Evolutionary conservation across 2,113 vertebrate species (phyloP).

Genomic region (Apodemus speciosus): DNA sequence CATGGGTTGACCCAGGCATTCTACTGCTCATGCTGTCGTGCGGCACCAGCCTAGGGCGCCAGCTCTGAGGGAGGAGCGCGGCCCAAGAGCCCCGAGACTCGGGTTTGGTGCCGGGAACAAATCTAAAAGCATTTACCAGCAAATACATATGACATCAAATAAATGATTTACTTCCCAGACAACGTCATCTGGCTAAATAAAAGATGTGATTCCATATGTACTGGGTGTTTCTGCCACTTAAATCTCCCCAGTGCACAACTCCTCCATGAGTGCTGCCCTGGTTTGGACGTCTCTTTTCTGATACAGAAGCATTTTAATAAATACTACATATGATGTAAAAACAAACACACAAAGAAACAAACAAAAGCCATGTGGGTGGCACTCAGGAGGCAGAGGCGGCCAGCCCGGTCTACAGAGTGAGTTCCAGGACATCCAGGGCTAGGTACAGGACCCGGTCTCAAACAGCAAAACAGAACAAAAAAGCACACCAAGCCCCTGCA

Average conservation of each 20-base stretch:
- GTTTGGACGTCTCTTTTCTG: neutral
- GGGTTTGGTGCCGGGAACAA: neutral
- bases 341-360: neutral
- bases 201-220: neutral
- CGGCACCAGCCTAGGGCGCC: neutral
- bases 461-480: neutral
- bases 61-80: neutral
- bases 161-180: neutral
- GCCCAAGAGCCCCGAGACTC: neutral
- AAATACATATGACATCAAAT: conserved; percentile 8
- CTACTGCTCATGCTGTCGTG: neutral
- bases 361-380: neutral
- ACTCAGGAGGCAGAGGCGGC: neutral
- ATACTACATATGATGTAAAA: neutral
- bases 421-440: neutral
- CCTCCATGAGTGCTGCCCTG: neutral
- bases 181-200: neutral
- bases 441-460: neutral
- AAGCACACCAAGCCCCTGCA: neutral
- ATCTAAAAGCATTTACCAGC: neutral
- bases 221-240: neutral
- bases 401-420: neutral
- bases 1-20: neutral
- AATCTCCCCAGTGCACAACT: neutral
- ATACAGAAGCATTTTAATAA: neutral